These are phyloP conservation scores for Agriopis leucophaearia DNA, from an alignment of 2,888 invertebrate species.

Conservation along the genomic window DNA sequence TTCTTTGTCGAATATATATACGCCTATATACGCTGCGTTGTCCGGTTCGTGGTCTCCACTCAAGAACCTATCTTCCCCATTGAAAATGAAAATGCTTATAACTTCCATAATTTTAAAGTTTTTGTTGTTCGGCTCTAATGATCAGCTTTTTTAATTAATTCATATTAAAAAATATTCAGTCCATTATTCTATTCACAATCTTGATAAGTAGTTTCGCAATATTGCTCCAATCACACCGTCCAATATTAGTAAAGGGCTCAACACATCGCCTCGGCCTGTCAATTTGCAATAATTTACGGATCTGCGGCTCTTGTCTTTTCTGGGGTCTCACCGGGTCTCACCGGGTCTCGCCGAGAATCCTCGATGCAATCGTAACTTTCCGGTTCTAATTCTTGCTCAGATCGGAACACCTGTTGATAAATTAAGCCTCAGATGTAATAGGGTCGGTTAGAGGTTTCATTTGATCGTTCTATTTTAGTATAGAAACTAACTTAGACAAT, in stretches of 20 bases:
- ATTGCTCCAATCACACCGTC: constrained; percentile 9
- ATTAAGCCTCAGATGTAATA: constrained; percentile 11
- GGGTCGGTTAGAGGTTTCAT: not conserved
- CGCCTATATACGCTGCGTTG: too few species aligned
- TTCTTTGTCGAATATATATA: too few species aligned
- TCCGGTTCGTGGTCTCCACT: too few species aligned
- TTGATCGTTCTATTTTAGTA: not conserved
- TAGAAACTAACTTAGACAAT: not conserved
- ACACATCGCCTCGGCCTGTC: constrained; percentile 4
- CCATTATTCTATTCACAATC: not conserved
- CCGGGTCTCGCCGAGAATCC: not conserved
- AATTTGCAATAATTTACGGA: constrained; percentile 18
- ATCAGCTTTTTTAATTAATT: too few species aligned
- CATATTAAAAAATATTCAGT: not conserved
- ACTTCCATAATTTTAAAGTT: too few species aligned
- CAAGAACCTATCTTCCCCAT: too few species aligned
- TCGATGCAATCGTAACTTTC: not conserved
- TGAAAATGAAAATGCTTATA: too few species aligned
- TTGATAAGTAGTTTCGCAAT: not conserved
- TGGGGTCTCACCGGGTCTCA: not conserved
- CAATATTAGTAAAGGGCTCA: constrained; percentile 10
- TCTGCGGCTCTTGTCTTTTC: not conserved
- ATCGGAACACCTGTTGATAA: constrained; percentile 18
- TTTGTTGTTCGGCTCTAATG: too few species aligned
- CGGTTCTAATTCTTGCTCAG: constrained; percentile 9